Conservation (phyloP, 2,797 vertebrate species). For the Champsocephalus esox region DNA sequence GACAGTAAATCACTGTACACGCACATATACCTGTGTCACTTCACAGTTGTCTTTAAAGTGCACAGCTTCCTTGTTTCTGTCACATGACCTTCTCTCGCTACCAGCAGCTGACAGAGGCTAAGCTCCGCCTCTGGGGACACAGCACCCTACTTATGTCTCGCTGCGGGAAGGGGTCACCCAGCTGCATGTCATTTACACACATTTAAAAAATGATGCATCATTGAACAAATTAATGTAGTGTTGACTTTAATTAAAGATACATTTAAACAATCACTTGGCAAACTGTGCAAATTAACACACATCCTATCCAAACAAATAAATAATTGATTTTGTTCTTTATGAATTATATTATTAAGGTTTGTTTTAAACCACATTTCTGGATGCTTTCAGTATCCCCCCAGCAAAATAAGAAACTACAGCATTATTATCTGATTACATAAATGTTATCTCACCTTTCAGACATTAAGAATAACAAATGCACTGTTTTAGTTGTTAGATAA, state of each 20-base stretch:
- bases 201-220: slow-evolving; percentile 11
- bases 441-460: too few relatives aligned
- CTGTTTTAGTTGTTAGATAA: slow-evolving; percentile 13
- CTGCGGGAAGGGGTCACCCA: slow-evolving; percentile 19
- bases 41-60: slow-evolving; percentile 29
- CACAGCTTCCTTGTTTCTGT: slow-evolving; percentile 35
- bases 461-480: slow-evolving; percentile 19
- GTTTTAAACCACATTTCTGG: not conserved
- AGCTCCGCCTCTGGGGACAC: slow-evolving; percentile 49
- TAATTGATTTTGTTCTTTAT: slow-evolving; percentile 26
- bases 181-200: slow-evolving; percentile 42
- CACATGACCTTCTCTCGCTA: slow-evolving; percentile 49
- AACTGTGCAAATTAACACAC: slow-evolving; percentile 3
- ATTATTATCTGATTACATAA: slow-evolving; percentile 14
- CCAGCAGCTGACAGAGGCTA: slow-evolving; percentile 61
- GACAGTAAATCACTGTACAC: slow-evolving; percentile 32
- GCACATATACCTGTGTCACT: slow-evolving; percentile 22
- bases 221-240: slow-evolving; percentile 7
- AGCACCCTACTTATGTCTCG: slow-evolving; percentile 55
- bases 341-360: not conserved
- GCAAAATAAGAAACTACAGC: slow-evolving; percentile 15
- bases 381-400: slow-evolving; percentile 19
- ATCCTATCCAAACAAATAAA: not conserved
- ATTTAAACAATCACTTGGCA: not conserved
- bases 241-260: not conserved